Conservation (phyloP, 2,888 invertebrate genomes). For the Callinectes sapidus region DNA sequence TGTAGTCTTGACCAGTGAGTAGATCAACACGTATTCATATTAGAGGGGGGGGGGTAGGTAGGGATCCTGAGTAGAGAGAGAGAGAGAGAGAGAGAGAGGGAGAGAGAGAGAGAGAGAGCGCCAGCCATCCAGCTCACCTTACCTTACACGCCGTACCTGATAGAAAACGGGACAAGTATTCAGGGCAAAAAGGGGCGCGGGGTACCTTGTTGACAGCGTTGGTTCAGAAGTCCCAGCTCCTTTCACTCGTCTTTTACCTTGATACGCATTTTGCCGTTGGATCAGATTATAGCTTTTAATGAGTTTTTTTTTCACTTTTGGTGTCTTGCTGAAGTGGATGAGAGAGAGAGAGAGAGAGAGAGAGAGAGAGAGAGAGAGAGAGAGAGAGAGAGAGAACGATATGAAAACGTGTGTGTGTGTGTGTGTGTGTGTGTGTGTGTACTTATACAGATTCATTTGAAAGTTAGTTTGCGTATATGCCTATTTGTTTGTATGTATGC, state of each 20-base stretch:
- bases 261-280: background rate
- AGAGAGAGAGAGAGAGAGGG: too few species aligned
- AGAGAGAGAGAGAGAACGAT: background rate
- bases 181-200: background rate
- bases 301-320: too few species aligned
- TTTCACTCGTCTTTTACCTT: background rate
- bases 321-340: too few species aligned
- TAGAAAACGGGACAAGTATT: background rate
- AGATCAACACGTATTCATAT: background rate
- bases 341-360: background rate
- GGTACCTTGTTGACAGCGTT: background rate
- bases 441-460: background rate
- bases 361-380: background rate
- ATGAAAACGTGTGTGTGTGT: background rate
- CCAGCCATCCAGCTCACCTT: background rate
- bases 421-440: constrained; percentile 17
- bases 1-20: background rate
- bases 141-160: background rate
- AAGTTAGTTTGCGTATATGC: background rate
- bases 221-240: background rate
- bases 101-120: too few species aligned
- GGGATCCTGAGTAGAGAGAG: too few species aligned
- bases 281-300: too few species aligned
- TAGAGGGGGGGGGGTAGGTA: too few species aligned
- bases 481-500: background rate